Conservation (phyloP, 30 jellyfish, hydroid and myxozoan genomes). For the Chironex yamaguchii region DNA sequence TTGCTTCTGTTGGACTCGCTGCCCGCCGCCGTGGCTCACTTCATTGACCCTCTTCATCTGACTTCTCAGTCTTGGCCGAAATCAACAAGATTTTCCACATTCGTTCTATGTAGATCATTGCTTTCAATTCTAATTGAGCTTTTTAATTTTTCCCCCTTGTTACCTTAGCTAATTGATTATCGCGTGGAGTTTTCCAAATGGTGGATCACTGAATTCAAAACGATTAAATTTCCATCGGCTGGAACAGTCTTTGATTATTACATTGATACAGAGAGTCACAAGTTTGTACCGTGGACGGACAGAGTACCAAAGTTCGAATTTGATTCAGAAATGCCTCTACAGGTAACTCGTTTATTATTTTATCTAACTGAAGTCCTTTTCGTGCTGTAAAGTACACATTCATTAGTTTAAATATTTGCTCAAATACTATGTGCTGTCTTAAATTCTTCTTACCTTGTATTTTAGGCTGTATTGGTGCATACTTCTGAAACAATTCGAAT, state of each 20-base stretch:
- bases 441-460: not conserved
- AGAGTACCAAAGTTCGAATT: conserved; percentile 84
- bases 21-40: too few relatives aligned
- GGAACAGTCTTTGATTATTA: conserved; percentile 97
- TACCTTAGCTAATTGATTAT: conserved; percentile 85
- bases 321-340: conserved; percentile 98
- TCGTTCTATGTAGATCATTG: too few relatives aligned
- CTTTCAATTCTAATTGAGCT: too few relatives aligned
- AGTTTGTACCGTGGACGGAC: conserved; percentile 95
- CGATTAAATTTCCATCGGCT: conserved; percentile 98
- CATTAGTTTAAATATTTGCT: not conserved
- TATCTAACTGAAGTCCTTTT: too few relatives aligned
- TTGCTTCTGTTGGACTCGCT: too few relatives aligned
- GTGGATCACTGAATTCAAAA: conserved; percentile 97
- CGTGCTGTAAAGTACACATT: not conserved
- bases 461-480: conserved; percentile 97
- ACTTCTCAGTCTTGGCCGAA: too few relatives aligned
- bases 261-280: conserved; percentile 84
- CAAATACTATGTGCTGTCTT: not conserved
- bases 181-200: conserved; percentile 95
- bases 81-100: too few relatives aligned
- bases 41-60: too few relatives aligned
- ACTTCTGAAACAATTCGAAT: conserved; percentile 95
- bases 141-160: too few relatives aligned
- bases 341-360: conserved; percentile 61